phyloP scores from a whole-genome alignment of 1,140 invertebrate species.

The Trichomalopsis sarcophagae region DNA sequence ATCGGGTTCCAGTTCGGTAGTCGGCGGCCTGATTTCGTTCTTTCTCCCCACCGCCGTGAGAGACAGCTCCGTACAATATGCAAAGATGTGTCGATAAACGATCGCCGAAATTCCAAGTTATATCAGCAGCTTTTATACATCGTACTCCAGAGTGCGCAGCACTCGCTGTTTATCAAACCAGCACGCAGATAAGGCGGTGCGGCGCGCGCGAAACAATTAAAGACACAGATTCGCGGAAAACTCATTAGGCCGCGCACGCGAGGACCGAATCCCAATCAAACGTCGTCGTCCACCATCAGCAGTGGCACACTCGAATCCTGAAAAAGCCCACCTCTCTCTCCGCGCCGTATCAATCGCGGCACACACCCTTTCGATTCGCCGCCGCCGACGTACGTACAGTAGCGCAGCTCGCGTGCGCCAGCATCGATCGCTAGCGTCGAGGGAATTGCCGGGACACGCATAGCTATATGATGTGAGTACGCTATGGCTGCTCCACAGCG shows the following conservation, averaged over 20 bases:
- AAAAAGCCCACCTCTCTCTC: background rate
- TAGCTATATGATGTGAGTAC: slow-evolving; percentile 50
- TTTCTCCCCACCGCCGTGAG: too few relatives aligned
- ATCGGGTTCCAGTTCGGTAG: too few relatives aligned
- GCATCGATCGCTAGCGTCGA: slow-evolving; percentile 57
- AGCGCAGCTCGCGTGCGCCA: slow-evolving; percentile 58
- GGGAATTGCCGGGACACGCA: slow-evolving; percentile 55
- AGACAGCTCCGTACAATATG: too few relatives aligned
- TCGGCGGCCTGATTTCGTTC: too few relatives aligned
- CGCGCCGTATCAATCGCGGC: background rate
- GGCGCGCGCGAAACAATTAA: background rate
- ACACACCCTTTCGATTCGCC: background rate
- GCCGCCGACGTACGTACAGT: background rate
- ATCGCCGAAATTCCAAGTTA: too few relatives aligned
- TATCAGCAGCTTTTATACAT: background rate
- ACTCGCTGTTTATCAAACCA: background rate
- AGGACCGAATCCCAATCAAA: background rate
- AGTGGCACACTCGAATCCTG: background rate
- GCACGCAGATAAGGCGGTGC: background rate
- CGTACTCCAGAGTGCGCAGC: background rate
- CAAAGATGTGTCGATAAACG: too few relatives aligned
- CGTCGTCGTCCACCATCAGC: too few relatives aligned
- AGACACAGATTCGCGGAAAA: background rate
- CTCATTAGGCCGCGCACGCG: background rate
- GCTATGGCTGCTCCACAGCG: background rate